phyloP scores from a whole-genome alignment of 2,113 vertebrate species.

The Centrocercus urophasianus region DNA sequence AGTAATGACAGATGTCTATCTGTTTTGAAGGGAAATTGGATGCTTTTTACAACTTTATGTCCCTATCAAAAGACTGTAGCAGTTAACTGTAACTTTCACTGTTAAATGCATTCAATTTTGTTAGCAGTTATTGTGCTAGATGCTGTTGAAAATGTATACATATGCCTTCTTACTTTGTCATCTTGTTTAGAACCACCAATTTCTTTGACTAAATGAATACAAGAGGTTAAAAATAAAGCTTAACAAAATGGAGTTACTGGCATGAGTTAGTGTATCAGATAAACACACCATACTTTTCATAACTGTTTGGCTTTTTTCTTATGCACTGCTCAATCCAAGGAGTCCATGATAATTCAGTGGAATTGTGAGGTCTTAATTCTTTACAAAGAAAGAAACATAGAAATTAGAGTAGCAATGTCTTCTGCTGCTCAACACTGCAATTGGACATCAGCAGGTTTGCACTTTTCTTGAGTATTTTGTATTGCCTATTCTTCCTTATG shows the following conservation, averaged over 20 bases:
- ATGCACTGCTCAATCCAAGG: background rate
- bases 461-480: background rate
- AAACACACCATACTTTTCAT: background rate
- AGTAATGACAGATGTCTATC: background rate
- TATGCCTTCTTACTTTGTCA: slow-evolving; percentile 4
- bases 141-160: background rate
- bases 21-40: background rate
- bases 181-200: slow-evolving; percentile 19
- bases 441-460: background rate
- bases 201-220: slow-evolving; percentile 35
- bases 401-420: background rate
- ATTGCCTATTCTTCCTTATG: background rate
- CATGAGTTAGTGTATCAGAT: background rate
- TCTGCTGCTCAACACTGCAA: background rate
- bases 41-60: background rate
- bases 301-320: background rate
- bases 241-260: background rate
- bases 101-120: background rate
- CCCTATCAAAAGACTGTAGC: background rate
- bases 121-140: background rate
- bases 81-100: background rate
- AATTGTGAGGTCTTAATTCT: background rate
- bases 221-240: slow-evolving; percentile 10
- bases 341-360: background rate
- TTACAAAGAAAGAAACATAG: background rate